These are phyloP conservation scores for Eunapius fragilis DNA, from an alignment of 37 sponge, comb jelly and placozoan species.

Conservation along the genomic window DNA sequence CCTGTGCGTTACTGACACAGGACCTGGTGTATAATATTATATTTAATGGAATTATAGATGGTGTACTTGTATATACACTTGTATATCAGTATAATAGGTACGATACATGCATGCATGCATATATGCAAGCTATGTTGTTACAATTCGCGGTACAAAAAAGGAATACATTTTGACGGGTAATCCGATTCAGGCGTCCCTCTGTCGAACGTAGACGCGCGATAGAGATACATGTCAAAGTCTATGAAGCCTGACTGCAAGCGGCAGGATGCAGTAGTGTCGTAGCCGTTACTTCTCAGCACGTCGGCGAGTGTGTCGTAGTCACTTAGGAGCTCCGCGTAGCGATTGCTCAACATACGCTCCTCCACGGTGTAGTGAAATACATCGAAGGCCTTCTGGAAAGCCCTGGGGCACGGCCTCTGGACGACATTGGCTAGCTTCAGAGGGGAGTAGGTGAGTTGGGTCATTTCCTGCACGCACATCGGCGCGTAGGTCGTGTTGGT, in stretches of 20 bases:
- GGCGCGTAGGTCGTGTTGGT: constrained; percentile 20
- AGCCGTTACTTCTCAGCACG: constrained; percentile 6
- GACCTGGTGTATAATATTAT: too few species aligned
- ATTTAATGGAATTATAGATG: too few species aligned
- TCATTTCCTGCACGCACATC: background rate
- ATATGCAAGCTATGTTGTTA: too few species aligned
- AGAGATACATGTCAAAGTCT: constrained; percentile 16
- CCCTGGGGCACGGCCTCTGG: constrained; percentile 1
- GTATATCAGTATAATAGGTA: too few species aligned
- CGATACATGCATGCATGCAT: too few species aligned
- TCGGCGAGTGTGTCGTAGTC: background rate
- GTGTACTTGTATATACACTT: too few species aligned
- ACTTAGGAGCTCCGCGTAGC: background rate
- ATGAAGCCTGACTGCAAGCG: background rate
- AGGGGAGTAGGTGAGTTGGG: background rate
- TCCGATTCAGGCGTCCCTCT: too few species aligned
- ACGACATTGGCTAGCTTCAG: background rate
- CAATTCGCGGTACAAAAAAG: too few species aligned
- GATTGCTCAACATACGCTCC: background rate
- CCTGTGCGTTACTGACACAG: too few species aligned
- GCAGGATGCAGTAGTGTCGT: background rate
- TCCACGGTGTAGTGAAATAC: background rate
- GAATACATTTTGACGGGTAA: too few species aligned
- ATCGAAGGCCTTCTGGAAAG: background rate
- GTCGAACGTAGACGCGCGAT: background rate